A percentile compares a stretch with the other conserved stretches of the same genome.
Evolutionary conservation across 2,113 vertebrate species (phyloP).

Genomic region (Cyprinodon variegatus): DNA sequence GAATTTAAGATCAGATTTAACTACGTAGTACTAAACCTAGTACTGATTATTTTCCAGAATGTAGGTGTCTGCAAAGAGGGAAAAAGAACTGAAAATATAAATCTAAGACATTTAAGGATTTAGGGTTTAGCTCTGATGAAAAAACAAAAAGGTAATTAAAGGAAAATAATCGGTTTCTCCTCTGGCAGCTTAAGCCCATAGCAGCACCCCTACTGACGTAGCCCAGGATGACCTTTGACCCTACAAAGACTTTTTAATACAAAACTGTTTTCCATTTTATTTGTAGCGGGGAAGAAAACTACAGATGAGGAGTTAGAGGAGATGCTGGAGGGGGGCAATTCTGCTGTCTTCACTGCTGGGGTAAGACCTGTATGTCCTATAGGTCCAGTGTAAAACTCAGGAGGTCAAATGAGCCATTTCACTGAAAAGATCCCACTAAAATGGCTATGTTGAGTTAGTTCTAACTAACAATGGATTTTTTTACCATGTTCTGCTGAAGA

Average conservation of each 20-base stretch:
- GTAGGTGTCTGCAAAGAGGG: background rate
- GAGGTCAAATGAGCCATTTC: background rate
- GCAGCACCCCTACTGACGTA: no score
- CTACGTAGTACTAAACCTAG: background rate
- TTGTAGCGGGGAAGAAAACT: slow-evolving; percentile 88
- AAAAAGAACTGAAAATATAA: background rate
- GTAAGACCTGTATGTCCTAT: slow-evolving; percentile 69
- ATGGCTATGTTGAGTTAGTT: background rate
- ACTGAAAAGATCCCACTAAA: background rate
- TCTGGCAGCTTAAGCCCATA: no score
- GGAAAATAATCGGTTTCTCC: no score
- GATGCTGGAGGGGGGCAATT: slow-evolving; percentile 94
- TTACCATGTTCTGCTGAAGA: no score
- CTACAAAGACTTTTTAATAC: no score
- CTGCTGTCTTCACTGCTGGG: slow-evolving; percentile 91
- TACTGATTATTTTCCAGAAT: background rate
- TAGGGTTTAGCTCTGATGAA: background rate
- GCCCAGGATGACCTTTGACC: no score
- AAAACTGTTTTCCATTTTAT: background rate
- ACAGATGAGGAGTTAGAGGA: slow-evolving; percentile 94
- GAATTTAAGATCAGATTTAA: background rate
- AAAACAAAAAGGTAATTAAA: no score
- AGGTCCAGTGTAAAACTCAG: no score
- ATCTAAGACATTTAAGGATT: background rate
- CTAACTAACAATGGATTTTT: background rate